Percentiles rank a stretch among this genome's conserved stretches.
Conservation (phyloP, 2,797 vertebrate genomes). For the Sebastes flavidus region DNA sequence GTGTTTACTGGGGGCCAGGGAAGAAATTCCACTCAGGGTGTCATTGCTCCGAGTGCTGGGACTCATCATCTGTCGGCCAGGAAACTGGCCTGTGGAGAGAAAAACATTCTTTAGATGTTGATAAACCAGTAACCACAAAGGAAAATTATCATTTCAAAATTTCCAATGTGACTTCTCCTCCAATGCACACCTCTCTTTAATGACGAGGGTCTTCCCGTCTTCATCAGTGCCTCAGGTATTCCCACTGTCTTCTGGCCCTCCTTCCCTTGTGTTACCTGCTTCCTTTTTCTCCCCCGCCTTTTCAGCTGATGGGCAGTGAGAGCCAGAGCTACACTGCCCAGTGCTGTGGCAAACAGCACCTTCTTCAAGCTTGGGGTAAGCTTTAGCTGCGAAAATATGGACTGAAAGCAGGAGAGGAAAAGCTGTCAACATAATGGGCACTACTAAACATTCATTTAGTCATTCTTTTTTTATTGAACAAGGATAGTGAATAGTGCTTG, state of each 20-base stretch:
- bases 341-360: conserved; percentile 95
- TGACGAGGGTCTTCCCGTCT: conserved; percentile 86
- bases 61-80: conserved; percentile 90
- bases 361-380: conserved; percentile 93
- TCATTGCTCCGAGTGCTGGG: conserved; percentile 95
- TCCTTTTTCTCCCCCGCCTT: conserved; percentile 91
- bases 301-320: conserved; percentile 97
- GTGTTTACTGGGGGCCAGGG: conserved; percentile 94
- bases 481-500: not conserved
- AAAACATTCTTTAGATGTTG: not conserved
- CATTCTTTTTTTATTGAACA: not conserved
- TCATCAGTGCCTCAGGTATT: conserved; percentile 87
- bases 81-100: conserved; percentile 74
- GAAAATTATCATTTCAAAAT: not conserved
- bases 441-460: not conserved
- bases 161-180: not conserved
- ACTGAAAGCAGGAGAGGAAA: conserved; percentile 42
- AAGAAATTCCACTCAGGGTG: conserved; percentile 95
- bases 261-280: conserved; percentile 83
- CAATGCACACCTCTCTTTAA: conserved; percentile 89
- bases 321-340: conserved; percentile 94
- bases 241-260: conserved; percentile 82
- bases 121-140: not conserved
- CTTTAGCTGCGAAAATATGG: conserved; percentile 93
- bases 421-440: not conserved